phyloP scores from a whole-genome alignment of 92 coral and sea anemone genomes.

The Phenganax stokvisi region DNA sequence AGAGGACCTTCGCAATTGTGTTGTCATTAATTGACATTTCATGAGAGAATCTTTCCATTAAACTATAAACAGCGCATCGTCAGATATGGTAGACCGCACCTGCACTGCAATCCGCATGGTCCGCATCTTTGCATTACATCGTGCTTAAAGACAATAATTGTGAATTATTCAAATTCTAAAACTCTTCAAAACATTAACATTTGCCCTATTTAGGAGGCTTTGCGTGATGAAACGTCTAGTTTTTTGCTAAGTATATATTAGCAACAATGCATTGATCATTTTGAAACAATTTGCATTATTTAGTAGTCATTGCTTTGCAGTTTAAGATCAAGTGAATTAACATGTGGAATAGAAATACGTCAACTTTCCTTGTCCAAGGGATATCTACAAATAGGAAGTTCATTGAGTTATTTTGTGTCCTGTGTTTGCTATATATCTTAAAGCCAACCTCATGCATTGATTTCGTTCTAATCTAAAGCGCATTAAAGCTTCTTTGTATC shows the following conservation, averaged over 20 bases:
- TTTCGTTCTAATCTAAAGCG: conserved; percentile 27
- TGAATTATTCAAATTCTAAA: not conserved
- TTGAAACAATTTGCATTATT: too few relatives aligned
- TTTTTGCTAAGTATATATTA: not conserved
- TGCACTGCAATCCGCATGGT: too few relatives aligned
- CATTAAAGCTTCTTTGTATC: conserved; percentile 30
- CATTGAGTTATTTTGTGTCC: too few relatives aligned
- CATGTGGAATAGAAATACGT: too few relatives aligned
- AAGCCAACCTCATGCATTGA: not conserved
- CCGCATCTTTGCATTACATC: too few relatives aligned
- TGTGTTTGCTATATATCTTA: too few relatives aligned
- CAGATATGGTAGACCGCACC: too few relatives aligned
- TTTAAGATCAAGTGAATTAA: too few relatives aligned
- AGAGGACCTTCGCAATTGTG: not conserved
- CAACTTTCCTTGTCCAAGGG: too few relatives aligned
- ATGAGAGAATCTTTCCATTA: not conserved
- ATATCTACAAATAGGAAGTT: too few relatives aligned
- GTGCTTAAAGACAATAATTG: too few relatives aligned
- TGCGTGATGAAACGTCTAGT: conserved; percentile 12
- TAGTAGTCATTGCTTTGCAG: too few relatives aligned
- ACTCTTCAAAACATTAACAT: conserved; percentile 24
- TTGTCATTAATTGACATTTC: conserved; percentile 30
- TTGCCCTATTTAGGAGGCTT: conserved; percentile 5
- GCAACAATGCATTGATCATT: not conserved
- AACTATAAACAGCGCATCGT: not conserved